Conservation (phyloP, 2,888 invertebrate genomes). For the Luffia ferchaultella region DNA sequence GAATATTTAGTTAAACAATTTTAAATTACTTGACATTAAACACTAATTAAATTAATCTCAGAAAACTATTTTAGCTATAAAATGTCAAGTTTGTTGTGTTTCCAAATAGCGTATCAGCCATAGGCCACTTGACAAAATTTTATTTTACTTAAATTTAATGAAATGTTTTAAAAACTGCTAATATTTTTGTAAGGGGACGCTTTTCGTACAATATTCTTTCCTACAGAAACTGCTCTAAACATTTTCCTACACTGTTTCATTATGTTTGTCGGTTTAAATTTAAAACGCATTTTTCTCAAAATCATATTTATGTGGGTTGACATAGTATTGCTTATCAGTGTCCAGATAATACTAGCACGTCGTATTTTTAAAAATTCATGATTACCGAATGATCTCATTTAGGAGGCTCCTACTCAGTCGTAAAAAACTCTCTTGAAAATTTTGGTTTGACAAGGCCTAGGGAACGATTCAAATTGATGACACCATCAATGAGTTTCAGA, state of each 20-base stretch:
- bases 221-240: too few relatives aligned
- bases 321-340: neutral
- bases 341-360: too few relatives aligned
- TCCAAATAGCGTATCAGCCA: neutral
- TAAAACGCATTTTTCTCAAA: neutral
- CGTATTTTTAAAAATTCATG: too few relatives aligned
- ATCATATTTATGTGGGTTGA: neutral
- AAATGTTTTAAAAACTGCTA: neutral
- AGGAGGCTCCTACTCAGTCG: too few relatives aligned
- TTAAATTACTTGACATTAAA: neutral
- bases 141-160: neutral
- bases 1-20: neutral
- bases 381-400: too few relatives aligned
- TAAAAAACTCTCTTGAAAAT: too few relatives aligned
- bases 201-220: neutral
- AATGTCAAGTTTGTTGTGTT: neutral
- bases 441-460: too few relatives aligned
- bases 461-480: too few relatives aligned
- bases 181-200: neutral
- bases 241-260: neutral
- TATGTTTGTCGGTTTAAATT: neutral
- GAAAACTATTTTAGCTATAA: neutral
- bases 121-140: neutral
- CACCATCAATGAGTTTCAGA: too few relatives aligned
- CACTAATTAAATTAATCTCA: neutral